These are phyloP conservation scores for Drosophila nigromelanica DNA, from an alignment of 1,140 invertebrate species.

Conservation along the genomic window DNA sequence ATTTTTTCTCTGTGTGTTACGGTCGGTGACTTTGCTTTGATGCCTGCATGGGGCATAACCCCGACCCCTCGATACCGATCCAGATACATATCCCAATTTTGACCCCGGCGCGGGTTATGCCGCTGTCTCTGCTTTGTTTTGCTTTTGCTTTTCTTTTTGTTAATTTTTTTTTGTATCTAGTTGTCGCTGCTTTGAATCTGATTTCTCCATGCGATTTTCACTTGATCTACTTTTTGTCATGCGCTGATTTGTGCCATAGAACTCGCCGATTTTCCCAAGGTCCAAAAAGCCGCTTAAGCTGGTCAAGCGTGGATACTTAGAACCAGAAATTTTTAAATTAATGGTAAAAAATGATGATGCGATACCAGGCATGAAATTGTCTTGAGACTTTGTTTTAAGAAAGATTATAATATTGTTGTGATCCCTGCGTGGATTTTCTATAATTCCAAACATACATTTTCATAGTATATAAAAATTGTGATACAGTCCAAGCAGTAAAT, in stretches of 20 bases:
- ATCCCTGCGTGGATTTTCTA: too few relatives aligned
- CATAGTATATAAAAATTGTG: too few relatives aligned
- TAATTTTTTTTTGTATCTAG: conserved; percentile 3
- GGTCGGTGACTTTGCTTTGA: conserved; percentile 78
- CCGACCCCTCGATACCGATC: conserved; percentile 18
- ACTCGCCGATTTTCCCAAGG: conserved; percentile 15
- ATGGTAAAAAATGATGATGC: too few relatives aligned
- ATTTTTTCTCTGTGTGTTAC: conserved; percentile 11
- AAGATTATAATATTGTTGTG: too few relatives aligned
- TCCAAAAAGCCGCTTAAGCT: conserved; percentile 19
- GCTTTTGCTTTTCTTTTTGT: conserved; percentile 3
- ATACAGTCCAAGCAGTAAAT: too few relatives aligned
- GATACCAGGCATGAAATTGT: too few relatives aligned
- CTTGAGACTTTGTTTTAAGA: too few relatives aligned
- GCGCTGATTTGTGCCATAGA: conserved; percentile 9
- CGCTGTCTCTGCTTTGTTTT: conserved; percentile 15
- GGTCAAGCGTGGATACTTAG: conserved; percentile 8
- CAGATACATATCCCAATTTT: conserved; percentile 30
- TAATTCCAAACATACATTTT: too few relatives aligned
- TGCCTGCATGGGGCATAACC: conserved; percentile 28
- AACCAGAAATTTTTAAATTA: too few relatives aligned
- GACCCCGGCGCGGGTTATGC: conserved; percentile 30
- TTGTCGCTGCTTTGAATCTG: conserved; percentile 35
- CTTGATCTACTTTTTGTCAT: conserved; percentile 45
- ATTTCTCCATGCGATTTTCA: conserved; percentile 67